These are phyloP conservation scores for Empidonax traillii DNA, from an alignment of 2,113 vertebrate genomes.

Conservation along the genomic window DNA sequence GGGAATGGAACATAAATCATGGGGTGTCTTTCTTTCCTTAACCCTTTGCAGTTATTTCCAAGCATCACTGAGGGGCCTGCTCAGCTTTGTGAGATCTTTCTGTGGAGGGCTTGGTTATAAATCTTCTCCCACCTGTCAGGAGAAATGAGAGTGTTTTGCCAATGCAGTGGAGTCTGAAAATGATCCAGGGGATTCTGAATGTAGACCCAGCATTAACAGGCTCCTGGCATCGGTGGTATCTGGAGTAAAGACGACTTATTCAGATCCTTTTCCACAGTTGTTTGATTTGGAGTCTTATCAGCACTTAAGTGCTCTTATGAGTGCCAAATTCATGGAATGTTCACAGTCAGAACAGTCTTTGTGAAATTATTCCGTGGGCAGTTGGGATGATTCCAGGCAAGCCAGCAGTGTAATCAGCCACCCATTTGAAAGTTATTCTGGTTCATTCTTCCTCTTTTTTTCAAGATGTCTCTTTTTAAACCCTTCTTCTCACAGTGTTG, in stretches of 20 bases:
- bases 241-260: neutral
- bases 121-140: neutral
- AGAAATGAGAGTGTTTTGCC: neutral
- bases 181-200: neutral
- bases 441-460: neutral
- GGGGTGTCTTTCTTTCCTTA: neutral
- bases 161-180: neutral
- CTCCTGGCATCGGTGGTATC: neutral
- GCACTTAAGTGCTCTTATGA: neutral
- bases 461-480: neutral
- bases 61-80: neutral
- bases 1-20: neutral
- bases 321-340: neutral
- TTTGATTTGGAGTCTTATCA: neutral
- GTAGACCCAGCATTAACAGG: neutral
- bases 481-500: neutral
- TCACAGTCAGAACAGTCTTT: neutral
- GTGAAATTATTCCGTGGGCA: neutral
- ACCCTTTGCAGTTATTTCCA: neutral
- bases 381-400: neutral
- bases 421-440: neutral
- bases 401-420: neutral
- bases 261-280: neutral
- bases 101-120: neutral
- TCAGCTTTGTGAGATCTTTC: neutral